Conservation (phyloP, 2,113 vertebrate species). For the Falcunculus frontatus region DNA sequence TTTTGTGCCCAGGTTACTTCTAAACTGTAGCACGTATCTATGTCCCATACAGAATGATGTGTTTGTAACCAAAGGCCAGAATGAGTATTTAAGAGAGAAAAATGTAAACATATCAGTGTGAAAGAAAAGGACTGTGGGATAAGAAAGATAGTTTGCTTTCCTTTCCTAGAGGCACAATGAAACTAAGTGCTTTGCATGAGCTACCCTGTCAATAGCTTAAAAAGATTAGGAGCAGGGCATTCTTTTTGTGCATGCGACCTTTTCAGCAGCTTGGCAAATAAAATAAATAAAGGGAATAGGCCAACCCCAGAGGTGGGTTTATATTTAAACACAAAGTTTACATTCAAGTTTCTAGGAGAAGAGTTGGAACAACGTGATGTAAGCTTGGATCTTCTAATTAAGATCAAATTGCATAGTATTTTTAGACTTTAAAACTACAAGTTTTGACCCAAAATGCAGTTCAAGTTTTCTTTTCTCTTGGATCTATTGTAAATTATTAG, state of each 20-base stretch:
- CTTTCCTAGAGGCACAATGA: neutral
- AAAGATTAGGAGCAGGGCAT: neutral
- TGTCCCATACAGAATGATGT: neutral
- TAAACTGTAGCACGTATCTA: neutral
- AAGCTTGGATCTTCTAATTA: neutral
- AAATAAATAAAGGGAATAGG: slow-evolving; percentile 24
- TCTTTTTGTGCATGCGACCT: neutral
- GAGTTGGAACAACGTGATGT: neutral
- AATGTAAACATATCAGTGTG: neutral
- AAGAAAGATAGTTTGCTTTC: neutral
- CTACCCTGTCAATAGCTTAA: neutral
- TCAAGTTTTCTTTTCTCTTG: slow-evolving; percentile 36
- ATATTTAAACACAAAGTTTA: slow-evolving; percentile 48
- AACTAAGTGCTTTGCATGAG: neutral
- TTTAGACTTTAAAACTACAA: slow-evolving; percentile 42
- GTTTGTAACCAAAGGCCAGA: neutral
- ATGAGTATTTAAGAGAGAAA: neutral
- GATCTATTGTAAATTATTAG: slow-evolving; percentile 32
- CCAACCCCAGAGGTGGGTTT: slow-evolving; percentile 21
- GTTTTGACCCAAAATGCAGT: slow-evolving; percentile 47
- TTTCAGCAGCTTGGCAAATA: slow-evolving; percentile 1
- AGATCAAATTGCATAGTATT: slow-evolving; percentile 1
- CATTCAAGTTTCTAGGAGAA: slow-evolving; percentile 33
- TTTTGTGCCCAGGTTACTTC: neutral
- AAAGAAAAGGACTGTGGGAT: neutral